Evolutionary conservation across 2,797 vertebrate species (phyloP), one percentile per base, ranked within the genome.

Genomic region (Sebastes hubbsi): DNA sequence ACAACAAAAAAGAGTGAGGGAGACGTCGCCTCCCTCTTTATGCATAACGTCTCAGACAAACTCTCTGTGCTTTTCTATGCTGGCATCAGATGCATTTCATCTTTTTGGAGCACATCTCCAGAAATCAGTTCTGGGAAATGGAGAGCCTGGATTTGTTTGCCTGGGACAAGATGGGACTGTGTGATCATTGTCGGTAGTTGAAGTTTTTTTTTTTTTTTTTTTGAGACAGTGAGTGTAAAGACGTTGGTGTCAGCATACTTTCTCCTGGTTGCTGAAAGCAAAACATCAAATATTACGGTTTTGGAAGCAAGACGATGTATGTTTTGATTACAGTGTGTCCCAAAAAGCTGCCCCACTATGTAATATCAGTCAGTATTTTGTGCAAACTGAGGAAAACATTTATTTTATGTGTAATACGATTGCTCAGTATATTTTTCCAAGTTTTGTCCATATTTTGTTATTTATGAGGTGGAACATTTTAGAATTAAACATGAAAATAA

Each of bases 121-220:
- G 89, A 88, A 92, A 90, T 89, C 92, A 88, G 88, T 87, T 89
- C 85, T 82, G 88, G 90, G 89, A 89, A 91, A 90, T 76, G 80
- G 87, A 87, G 78, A 85, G 84, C 81, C 82, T 58, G 76, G 83
- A 87, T 93, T 94, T 92, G 92, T 94, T 93, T 94, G 88, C 77
- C 86, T 86, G 88, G 87, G 88, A 94, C 87, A 91, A 90, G 90
- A 92, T 89, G 85, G 82, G 78, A 88, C 80, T 84, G 86, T 94
- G 91, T 94, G 93, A 95, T 94, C 94, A 85, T 78, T 72, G 71
- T 59, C 52, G 75, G 69, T 78, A 83, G 87, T 88, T 87, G 85
- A 88, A 87, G 78, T 62, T 78, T 75, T 80, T 58, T 73, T 60
- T 46, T 76, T 76, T 66, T 77, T 75, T 67, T 83, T 83, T 84